These are phyloP conservation scores for Ictalurus furcatus DNA, from an alignment of 2,113 vertebrate species.

Conservation along the genomic window DNA sequence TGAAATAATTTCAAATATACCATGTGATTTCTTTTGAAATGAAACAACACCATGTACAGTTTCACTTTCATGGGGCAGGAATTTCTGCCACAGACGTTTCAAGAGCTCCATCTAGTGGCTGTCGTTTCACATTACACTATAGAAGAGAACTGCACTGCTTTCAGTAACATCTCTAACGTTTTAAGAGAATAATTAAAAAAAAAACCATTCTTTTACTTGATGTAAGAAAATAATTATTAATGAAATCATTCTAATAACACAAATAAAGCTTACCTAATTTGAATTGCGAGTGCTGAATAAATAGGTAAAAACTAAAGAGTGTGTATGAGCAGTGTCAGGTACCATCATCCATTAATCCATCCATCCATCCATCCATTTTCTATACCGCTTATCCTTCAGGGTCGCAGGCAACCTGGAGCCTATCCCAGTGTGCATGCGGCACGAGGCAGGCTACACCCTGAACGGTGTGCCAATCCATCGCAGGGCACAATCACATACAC, in stretches of 20 bases:
- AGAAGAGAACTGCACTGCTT: background rate
- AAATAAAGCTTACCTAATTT: background rate
- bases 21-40: background rate
- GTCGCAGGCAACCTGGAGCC: no score
- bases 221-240: background rate
- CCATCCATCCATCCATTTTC: no score
- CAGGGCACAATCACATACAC: no score
- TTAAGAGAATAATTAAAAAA: background rate
- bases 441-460: no score
- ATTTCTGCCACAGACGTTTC: background rate
- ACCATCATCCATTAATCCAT: background rate
- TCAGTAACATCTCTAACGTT: background rate
- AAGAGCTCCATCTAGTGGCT: slow-evolving; percentile 3
- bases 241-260: background rate
- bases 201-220: background rate
- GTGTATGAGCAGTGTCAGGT: background rate
- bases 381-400: no score
- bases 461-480: no score
- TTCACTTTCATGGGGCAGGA: background rate
- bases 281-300: background rate
- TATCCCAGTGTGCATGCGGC: no score
- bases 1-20: background rate
- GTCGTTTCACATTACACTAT: background rate
- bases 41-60: background rate
- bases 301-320: no score